phyloP scores from a whole-genome alignment of 1,140 invertebrate genomes.

The Rhagoletis zephyria region DNA sequence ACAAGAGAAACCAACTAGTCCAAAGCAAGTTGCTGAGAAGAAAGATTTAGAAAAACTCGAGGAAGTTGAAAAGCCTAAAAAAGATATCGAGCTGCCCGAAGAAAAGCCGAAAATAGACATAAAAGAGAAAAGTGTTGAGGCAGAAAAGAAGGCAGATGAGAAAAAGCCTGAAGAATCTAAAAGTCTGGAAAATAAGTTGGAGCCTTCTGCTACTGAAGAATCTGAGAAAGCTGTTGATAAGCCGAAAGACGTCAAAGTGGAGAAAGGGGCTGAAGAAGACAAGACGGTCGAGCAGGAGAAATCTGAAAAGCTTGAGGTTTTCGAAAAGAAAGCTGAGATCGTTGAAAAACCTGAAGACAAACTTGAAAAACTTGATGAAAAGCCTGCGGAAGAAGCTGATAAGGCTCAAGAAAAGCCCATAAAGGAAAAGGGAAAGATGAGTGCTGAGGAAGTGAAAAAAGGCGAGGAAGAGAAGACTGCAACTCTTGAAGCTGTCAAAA shows the following conservation, averaged over 20 bases:
- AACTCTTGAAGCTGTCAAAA: neutral
- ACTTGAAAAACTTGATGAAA: too few species aligned
- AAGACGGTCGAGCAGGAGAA: neutral
- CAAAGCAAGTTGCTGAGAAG: neutral
- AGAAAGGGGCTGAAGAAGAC: neutral
- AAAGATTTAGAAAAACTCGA: neutral
- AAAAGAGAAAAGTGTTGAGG: neutral
- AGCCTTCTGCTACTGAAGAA: neutral
- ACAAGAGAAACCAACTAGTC: neutral
- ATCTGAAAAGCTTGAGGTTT: neutral
- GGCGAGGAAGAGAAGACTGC: neutral
- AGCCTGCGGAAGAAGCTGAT: neutral
- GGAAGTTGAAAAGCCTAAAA: neutral
- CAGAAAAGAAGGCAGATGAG: neutral
- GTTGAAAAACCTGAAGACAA: neutral
- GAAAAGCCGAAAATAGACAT: too few species aligned
- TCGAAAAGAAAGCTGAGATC: neutral
- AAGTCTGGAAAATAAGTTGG: neutral
- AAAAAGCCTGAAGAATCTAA: neutral
- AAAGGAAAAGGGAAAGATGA: neutral
- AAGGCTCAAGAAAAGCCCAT: neutral
- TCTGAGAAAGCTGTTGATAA: neutral
- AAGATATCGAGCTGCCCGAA: neutral
- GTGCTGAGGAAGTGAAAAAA: constrained; percentile 19
- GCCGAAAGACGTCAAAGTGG: neutral